Evolutionary conservation across 2,797 vertebrate species (phyloP), one percentile per base, ranked within the genome.

Genomic region (Labroides dimidiatus): DNA sequence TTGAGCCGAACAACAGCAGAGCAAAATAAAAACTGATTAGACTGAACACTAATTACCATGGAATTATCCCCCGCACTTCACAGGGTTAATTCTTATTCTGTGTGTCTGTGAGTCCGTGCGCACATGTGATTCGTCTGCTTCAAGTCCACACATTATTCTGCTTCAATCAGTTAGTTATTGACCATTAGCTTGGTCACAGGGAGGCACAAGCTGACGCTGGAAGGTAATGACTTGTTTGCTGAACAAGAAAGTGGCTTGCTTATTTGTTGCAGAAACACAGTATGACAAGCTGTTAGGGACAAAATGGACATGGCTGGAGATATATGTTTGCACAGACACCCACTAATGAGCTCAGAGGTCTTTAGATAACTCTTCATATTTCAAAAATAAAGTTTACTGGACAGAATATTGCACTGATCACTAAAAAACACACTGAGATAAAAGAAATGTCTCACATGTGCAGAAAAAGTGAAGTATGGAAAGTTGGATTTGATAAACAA

Each of bases 11-110:
- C 87, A 83, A 80, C 79, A 65, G 84, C 84, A 67, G 70, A 71
- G 69, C 49, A 87, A 91, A 91, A 87, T 88, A 90, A 91, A 92
- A 93, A 91, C 84, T 90, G 90, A 94, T 94, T 94, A 93, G 84
- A 92, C 82, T 86, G 84, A 90, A 87, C 87, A 87, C 81, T 92
- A 94, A 93, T 95, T 93, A 93, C 82, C 72, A 78, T 84, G 80
- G 90, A 93, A 89, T 90, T 88, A 93, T 83, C 80, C 77, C 76
- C 78, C 87, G 91, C 85, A 84, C 85, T 88, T 91, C 84, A 81
- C 83, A 83, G 85, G 90, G 90, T 93, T 91, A 90, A 91, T 92
- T 84, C 84, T 81, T 42, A 75, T 76, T 84, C 62, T 48, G 19
- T 37, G 19, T 37, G 16, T 72, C 41, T 72, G 27, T 59, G 27